Evolutionary conservation across 2,113 vertebrate species (phyloP).

Genomic region (Bostrychus sinensis): DNA sequence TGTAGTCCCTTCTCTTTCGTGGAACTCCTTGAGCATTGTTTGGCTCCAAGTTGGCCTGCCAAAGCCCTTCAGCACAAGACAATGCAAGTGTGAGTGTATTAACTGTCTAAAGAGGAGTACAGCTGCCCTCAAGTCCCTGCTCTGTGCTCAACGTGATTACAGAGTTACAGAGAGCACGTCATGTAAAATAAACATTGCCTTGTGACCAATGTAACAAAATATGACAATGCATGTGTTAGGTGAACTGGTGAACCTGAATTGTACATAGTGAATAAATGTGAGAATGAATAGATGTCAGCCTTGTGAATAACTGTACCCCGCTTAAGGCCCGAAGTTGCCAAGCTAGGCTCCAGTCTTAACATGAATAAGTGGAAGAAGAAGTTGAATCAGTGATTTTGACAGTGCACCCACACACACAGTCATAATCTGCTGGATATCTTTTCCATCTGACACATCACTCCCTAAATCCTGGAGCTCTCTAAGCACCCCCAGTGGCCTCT

Average conservation of each 20-base stretch:
- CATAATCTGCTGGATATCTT: slow-evolving; percentile 16
- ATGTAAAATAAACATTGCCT: slow-evolving; percentile 23
- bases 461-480: slow-evolving; percentile 10
- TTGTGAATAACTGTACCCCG: no score
- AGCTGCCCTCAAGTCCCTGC: not conserved
- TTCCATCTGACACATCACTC: slow-evolving; percentile 34
- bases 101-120: not conserved
- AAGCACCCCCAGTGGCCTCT: slow-evolving; percentile 18
- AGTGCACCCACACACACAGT: slow-evolving; percentile 9
- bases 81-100: slow-evolving; percentile 17
- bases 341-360: no score
- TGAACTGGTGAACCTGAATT: no score
- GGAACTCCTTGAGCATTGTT: slow-evolving; percentile 43
- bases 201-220: slow-evolving; percentile 24
- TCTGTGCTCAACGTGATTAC: slow-evolving; percentile 10
- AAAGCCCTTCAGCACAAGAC: slow-evolving; percentile 33
- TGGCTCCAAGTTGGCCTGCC: slow-evolving; percentile 31
- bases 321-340: no score
- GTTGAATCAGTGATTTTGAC: no score
- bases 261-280: no score
- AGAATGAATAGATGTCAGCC: no score
- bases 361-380: no score
- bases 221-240: not conserved
- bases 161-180: not conserved
- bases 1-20: slow-evolving; percentile 21